These are phyloP conservation scores for Mus pahari DNA, from an alignment of 2,113 vertebrate genomes.

Conservation along the genomic window DNA sequence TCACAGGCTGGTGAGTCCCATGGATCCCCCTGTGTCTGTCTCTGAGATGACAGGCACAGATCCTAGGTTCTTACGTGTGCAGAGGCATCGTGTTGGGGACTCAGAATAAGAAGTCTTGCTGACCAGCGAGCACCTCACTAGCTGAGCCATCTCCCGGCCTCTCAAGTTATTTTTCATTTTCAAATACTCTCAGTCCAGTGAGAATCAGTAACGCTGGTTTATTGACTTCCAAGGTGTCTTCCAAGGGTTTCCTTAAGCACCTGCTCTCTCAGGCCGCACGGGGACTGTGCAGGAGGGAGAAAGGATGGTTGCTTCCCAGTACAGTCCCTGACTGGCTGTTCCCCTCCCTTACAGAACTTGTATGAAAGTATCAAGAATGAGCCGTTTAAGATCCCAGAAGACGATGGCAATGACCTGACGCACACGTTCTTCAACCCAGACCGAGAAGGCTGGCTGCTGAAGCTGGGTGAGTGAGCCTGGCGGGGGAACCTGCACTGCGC, in stretches of 20 bases:
- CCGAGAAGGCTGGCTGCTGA: slow-evolving; percentile 98
- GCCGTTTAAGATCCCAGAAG: slow-evolving; percentile 99
- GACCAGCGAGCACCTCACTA: not conserved
- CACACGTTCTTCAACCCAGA: slow-evolving; percentile 99
- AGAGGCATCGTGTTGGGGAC: not conserved
- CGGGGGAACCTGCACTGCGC: not conserved
- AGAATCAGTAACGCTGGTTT: not conserved
- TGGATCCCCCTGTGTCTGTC: not conserved
- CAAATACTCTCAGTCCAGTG: not conserved
- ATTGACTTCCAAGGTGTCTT: not conserved
- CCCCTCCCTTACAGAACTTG: slow-evolving; percentile 90
- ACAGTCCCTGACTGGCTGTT: slow-evolving; percentile 54
- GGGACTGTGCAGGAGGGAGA: not conserved
- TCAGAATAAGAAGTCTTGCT: not conserved
- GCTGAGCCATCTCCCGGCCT: not conserved
- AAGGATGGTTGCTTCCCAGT: not conserved
- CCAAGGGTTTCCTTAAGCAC: too few relatives aligned
- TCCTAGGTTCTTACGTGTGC: not conserved
- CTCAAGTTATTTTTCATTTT: not conserved
- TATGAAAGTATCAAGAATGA: slow-evolving; percentile 99
- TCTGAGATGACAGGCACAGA: not conserved
- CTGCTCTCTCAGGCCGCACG: not conserved
- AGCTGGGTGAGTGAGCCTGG: slow-evolving; percentile 94
- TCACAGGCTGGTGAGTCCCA: not conserved
- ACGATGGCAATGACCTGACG: slow-evolving; percentile 98